Evolutionary conservation across 1,140 invertebrate species (phyloP).

Genomic region (Drosophila pallidifrons): DNA sequence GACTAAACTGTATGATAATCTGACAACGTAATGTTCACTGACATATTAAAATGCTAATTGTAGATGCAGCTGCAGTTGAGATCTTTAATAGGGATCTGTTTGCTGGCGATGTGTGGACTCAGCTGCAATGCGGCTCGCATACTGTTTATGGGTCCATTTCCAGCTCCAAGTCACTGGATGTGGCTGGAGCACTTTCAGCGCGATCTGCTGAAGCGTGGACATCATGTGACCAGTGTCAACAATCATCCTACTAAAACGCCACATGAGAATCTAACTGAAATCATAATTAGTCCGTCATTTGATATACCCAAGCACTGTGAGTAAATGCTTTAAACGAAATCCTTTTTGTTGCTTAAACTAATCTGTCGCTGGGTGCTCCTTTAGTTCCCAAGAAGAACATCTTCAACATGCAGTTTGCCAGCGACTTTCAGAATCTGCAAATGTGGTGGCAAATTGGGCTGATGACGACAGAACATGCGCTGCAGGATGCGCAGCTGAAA

Average conservation of each 20-base stretch:
- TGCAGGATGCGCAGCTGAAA: conserved; percentile 85
- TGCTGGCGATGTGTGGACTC: conserved; percentile 36
- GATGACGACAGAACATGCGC: conserved; percentile 85
- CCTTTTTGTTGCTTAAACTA: background rate
- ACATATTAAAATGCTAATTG: conserved; percentile 57
- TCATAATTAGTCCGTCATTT: conserved; percentile 85
- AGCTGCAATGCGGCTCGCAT: conserved; percentile 60
- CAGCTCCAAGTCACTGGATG: conserved; percentile 86
- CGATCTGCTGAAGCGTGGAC: conserved; percentile 86
- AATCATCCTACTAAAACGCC: conserved; percentile 84
- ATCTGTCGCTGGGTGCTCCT: background rate
- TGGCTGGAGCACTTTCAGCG: conserved; percentile 86
- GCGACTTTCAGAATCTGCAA: conserved; percentile 76
- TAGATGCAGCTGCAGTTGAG: conserved; percentile 67
- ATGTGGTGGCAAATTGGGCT: conserved; percentile 85
- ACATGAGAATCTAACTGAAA: conserved; percentile 85
- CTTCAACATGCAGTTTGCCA: conserved; percentile 76
- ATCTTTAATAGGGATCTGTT: conserved; percentile 37
- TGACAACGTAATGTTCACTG: conserved; percentile 38
- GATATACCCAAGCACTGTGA: conserved; percentile 86
- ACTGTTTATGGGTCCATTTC: conserved; percentile 83
- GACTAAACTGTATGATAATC: conserved; percentile 44
- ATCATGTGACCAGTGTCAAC: conserved; percentile 88
- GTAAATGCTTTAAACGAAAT: conserved; percentile 18
- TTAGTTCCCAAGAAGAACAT: conserved; percentile 80